These are phyloP conservation scores for Dasyprocta punctata DNA, from an alignment of 2,113 vertebrate species.

Conservation along the genomic window DNA sequence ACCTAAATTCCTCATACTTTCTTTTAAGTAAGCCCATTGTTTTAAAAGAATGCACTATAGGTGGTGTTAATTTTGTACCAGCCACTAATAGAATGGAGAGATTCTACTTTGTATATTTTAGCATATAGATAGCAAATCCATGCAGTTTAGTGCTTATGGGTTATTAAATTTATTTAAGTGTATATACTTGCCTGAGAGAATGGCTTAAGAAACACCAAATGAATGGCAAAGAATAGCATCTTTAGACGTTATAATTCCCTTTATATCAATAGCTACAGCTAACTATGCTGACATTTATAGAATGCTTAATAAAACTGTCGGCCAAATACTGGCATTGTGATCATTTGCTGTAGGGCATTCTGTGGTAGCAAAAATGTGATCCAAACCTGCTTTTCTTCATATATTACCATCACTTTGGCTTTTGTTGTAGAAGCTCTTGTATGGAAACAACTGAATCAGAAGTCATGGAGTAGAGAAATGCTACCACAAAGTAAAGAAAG, in stretches of 20 bases:
- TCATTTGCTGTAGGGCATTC: neutral
- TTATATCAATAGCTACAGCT: slow-evolving; percentile 21
- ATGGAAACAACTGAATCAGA: neutral
- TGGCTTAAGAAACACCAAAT: slow-evolving; percentile 23
- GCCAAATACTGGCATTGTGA: neutral
- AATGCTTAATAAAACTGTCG: neutral
- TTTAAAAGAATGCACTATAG: neutral
- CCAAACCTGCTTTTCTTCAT: neutral
- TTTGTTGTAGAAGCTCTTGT: neutral
- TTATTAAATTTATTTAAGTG: slow-evolving; percentile 15
- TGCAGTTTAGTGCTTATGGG: neutral
- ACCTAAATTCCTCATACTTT: neutral
- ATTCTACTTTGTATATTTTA: neutral
- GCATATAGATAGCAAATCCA: neutral
- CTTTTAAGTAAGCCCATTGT: neutral
- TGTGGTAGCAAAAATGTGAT: neutral
- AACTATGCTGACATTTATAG: slow-evolving; percentile 27
- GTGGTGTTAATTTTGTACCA: neutral
- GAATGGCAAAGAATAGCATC: neutral
- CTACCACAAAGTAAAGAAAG: neutral
- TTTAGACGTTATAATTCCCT: neutral
- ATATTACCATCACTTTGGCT: neutral
- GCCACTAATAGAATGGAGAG: neutral
- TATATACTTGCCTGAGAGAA: neutral
- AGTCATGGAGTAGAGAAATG: neutral